A percentile compares a stretch with the other conserved stretches of the same genome.
phyloP scores from a whole-genome alignment of 2,113 vertebrate species.

The Asarcornis scutulata region DNA sequence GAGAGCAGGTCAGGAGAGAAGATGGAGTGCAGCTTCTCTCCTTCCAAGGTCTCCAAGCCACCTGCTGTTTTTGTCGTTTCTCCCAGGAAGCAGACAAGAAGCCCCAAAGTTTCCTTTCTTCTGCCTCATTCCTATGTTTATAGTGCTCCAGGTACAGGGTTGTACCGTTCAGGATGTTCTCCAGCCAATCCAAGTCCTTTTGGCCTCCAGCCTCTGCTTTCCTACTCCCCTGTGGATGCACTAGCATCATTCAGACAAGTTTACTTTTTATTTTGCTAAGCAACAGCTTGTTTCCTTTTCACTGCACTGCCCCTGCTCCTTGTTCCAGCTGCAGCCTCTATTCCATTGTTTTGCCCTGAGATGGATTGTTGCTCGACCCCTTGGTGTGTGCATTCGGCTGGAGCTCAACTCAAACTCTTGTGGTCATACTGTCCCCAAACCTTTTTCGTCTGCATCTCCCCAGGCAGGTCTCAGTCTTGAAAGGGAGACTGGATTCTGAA shows the following conservation, averaged over 20 bases:
- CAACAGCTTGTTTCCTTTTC: neutral
- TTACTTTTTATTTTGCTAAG: neutral
- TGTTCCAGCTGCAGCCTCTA: neutral
- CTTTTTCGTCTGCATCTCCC: neutral
- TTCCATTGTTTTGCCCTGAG: slow-evolving; percentile 32
- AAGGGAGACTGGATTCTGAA: neutral
- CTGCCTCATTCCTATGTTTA: slow-evolving; percentile 33
- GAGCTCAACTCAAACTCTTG: neutral
- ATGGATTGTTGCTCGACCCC: neutral
- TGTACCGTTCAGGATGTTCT: neutral
- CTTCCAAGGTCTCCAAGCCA: neutral
- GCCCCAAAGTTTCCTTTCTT: neutral
- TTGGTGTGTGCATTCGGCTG: neutral
- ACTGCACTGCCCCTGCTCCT: neutral
- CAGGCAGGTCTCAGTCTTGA: neutral
- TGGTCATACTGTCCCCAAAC: neutral
- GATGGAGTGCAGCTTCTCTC: neutral
- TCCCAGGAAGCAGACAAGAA: neutral
- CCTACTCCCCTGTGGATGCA: neutral
- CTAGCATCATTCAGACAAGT: neutral
- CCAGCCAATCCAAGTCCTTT: slow-evolving; percentile 51
- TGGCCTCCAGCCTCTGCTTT: slow-evolving; percentile 32
- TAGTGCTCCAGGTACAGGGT: slow-evolving; percentile 1
- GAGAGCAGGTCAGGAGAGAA: neutral
- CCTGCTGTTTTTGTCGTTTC: neutral